Conservation (phyloP, 1,140 invertebrate species). For the Drosophila sp. region DNA sequence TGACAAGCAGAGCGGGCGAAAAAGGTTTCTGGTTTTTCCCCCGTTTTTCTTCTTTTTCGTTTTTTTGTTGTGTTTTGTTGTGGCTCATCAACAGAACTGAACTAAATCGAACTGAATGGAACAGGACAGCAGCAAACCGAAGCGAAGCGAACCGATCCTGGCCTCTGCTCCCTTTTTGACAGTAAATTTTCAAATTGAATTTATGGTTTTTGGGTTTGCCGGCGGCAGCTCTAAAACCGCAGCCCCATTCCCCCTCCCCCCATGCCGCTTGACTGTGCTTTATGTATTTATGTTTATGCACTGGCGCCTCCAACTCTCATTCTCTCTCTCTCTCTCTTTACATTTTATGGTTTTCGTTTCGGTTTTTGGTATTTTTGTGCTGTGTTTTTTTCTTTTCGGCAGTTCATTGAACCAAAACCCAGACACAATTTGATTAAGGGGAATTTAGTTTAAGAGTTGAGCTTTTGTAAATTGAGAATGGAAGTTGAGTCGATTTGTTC, state of each 20-base stretch:
- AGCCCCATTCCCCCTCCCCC: background rate
- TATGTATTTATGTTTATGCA: constrained; percentile 73
- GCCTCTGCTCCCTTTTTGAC: constrained; percentile 35
- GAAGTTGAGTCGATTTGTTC: constrained; percentile 10
- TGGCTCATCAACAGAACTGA: constrained; percentile 41
- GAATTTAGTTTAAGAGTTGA: constrained; percentile 36
- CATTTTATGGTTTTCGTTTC: constrained; percentile 61
- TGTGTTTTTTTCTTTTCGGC: constrained; percentile 34
- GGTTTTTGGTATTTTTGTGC: constrained; percentile 47
- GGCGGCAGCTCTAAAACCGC: constrained; percentile 15
- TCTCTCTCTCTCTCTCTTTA: background rate
- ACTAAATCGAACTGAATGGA: background rate
- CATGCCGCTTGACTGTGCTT: constrained; percentile 20
- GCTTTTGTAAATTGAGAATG: background rate
- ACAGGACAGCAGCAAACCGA: constrained; percentile 5
- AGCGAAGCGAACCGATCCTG: background rate
- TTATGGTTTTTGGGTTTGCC: constrained; percentile 62
- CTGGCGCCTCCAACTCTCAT: constrained; percentile 29
- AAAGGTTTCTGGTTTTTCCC: background rate
- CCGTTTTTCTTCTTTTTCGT: background rate
- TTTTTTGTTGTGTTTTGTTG: constrained; percentile 5
- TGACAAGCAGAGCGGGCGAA: constrained; percentile 46
- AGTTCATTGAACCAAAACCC: constrained; percentile 21
- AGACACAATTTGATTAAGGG: constrained; percentile 35
- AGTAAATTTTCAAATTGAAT: constrained; percentile 77